A percentile compares a stretch with the other conserved stretches of the same genome.
phyloP scores from a whole-genome alignment of 1,140 invertebrate species.

The Nasonia longicornis region DNA sequence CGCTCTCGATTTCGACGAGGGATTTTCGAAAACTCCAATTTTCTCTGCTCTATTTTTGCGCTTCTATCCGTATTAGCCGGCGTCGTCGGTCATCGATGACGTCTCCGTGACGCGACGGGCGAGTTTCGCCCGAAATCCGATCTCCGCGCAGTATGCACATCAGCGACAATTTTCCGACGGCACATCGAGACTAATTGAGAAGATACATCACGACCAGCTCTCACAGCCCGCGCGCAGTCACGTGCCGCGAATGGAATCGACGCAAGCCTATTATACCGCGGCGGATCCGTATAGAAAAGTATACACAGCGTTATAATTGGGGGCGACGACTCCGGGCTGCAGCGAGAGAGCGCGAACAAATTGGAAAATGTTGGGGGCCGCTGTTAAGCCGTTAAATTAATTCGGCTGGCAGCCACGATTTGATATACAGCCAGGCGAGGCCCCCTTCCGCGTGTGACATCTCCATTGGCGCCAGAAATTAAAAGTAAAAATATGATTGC shows the following conservation, averaged over 20 bases:
- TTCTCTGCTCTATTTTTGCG: not conserved
- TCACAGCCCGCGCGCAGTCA: not conserved
- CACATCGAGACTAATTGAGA: conserved; percentile 33
- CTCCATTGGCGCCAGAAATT: conserved; percentile 37
- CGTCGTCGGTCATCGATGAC: too few relatives aligned
- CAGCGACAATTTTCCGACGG: conserved; percentile 19
- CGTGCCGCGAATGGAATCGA: conserved; percentile 11
- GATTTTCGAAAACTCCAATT: not conserved
- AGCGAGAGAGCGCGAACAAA: conserved; percentile 27
- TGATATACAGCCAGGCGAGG: conserved; percentile 26
- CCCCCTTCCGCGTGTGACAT: not conserved
- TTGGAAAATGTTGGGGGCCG: conserved; percentile 44
- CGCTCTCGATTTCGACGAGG: not conserved
- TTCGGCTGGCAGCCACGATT: conserved; percentile 28
- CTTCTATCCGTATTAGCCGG: too few relatives aligned
- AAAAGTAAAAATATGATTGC: conserved; percentile 45
- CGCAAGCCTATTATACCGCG: not conserved
- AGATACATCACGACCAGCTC: not conserved
- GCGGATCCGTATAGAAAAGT: conserved; percentile 14
- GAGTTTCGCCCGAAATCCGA: not conserved
- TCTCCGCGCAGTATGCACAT: not conserved
- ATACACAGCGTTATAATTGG: conserved; percentile 35
- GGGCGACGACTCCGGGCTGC: not conserved
- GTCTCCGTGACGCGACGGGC: too few relatives aligned
- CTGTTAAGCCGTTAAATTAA: conserved; percentile 44